Evolutionary conservation across 1,140 invertebrate species (phyloP).

Genomic region (Sminthurides bifidus): DNA sequence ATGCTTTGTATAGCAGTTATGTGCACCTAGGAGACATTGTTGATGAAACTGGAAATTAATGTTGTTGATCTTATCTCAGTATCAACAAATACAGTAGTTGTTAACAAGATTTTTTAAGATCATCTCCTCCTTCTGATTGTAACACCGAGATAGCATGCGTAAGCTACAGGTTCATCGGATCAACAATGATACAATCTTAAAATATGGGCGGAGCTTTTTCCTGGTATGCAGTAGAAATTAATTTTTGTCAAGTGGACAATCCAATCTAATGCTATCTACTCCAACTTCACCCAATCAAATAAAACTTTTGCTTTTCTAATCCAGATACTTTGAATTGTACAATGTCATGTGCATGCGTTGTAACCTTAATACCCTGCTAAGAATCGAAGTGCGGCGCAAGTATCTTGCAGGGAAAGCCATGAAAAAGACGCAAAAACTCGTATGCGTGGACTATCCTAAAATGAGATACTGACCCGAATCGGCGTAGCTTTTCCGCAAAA

Average conservation of each 20-base stretch:
- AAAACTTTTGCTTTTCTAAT: neutral
- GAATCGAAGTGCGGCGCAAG: neutral
- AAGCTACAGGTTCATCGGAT: too few relatives aligned
- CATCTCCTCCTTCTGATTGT: too few relatives aligned
- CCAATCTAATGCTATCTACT: too few relatives aligned
- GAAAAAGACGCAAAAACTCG: neutral
- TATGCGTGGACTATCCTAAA: neutral
- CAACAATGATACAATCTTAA: too few relatives aligned
- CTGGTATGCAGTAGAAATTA: too few relatives aligned
- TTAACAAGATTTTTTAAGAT: neutral
- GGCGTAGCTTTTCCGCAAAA: constrained; percentile 14
- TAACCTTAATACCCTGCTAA: neutral
- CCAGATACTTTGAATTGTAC: neutral
- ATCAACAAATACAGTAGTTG: neutral
- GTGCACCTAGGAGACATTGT: too few relatives aligned
- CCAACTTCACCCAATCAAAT: too few relatives aligned
- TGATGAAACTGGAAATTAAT: neutral
- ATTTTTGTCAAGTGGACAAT: too few relatives aligned
- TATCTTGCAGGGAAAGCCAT: neutral
- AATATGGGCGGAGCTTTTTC: too few relatives aligned
- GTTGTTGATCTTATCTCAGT: neutral
- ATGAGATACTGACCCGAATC: neutral
- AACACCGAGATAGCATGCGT: too few relatives aligned
- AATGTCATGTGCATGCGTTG: neutral
- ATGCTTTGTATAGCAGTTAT: too few relatives aligned